A percentile compares a stretch with the other conserved stretches of the same genome.
These are phyloP conservation scores for Podabrus alpinus DNA, from an alignment of 2,888 invertebrate genomes.

Conservation along the genomic window DNA sequence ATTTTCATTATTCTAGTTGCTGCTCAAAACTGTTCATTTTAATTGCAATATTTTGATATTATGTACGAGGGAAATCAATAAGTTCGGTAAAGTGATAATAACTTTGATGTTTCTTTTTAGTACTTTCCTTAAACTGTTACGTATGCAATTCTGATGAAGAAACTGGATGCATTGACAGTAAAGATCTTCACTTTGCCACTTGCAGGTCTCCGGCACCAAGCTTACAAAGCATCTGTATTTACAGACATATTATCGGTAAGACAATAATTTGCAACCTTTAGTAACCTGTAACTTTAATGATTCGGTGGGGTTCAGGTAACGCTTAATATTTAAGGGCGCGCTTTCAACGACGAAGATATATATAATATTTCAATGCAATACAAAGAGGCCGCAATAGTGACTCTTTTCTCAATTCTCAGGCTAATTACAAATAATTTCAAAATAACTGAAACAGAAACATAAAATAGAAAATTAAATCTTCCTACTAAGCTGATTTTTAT, in stretches of 20 bases:
- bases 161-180: not conserved
- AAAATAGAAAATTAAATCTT: no score
- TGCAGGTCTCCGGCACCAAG: not conserved
- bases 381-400: no score
- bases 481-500: no score
- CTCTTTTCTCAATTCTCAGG: no score
- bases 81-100: no score
- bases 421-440: no score
- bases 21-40: not conserved
- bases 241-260: not conserved
- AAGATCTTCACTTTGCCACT: not conserved
- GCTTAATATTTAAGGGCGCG: no score
- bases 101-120: slow-evolving; percentile 5
- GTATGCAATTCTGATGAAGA: not conserved
- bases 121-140: slow-evolving; percentile 5
- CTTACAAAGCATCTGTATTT: not conserved
- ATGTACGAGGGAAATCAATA: no score
- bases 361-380: no score
- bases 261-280: not conserved
- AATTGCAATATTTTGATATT: no score
- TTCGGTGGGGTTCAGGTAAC: not conserved
- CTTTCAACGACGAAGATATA: no score
- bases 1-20: not conserved
- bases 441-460: no score
- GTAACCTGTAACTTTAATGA: not conserved